Conservation (phyloP, 2,888 invertebrate genomes). For the Tupiocoris notatus region DNA sequence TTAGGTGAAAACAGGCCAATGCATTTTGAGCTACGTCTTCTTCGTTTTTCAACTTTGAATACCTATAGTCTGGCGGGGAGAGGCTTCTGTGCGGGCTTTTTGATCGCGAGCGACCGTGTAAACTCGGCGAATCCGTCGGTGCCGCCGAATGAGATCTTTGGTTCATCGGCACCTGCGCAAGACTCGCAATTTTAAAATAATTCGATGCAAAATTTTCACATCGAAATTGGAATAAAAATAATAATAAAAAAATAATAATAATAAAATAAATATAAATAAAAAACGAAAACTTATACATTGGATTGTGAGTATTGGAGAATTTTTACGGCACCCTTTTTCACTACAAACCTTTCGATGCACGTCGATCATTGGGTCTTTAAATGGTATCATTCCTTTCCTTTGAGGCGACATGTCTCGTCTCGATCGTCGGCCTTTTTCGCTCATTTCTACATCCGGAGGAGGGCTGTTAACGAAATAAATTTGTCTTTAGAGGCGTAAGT, state of each 20-base stretch:
- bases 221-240: no score
- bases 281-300: no score
- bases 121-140: constrained; percentile 65
- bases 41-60: constrained; percentile 50
- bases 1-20: constrained; percentile 31
- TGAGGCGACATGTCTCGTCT: constrained; percentile 82
- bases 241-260: no score
- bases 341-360: constrained; percentile 56
- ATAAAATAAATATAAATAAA: no score
- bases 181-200: background rate
- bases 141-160: constrained; percentile 86
- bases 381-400: constrained; percentile 58
- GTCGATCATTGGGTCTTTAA: constrained; percentile 49
- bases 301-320: background rate
- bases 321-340: no score
- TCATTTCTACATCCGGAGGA: constrained; percentile 58
- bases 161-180: constrained; percentile 52
- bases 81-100: constrained; percentile 81
- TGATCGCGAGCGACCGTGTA: constrained; percentile 66
- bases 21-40: background rate
- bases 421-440: constrained; percentile 67
- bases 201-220: no score
- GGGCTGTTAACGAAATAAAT: constrained; percentile 53
- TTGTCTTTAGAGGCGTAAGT: background rate
- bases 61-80: constrained; percentile 73